These are phyloP conservation scores for Dicranocentrus wangi DNA, from an alignment of 2,888 invertebrate genomes.

Conservation along the genomic window DNA sequence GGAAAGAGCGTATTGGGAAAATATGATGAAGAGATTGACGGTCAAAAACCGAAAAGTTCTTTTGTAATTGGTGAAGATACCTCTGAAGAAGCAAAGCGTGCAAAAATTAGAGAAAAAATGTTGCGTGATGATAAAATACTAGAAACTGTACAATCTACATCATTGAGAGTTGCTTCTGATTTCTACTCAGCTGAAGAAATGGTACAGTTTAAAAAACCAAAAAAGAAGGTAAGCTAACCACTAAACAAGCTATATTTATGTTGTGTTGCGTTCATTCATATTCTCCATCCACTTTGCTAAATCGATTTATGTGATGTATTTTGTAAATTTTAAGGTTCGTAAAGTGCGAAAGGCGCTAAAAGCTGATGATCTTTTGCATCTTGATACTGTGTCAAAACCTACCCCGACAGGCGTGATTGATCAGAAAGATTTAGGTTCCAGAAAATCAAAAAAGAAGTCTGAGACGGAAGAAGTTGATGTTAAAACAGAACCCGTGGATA, in stretches of 20 bases:
- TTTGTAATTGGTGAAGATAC: slow-evolving; percentile 82
- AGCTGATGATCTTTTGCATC: slow-evolving; percentile 82
- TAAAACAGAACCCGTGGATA: slow-evolving; percentile 78
- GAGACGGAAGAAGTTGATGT: slow-evolving; percentile 72
- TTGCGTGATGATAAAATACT: slow-evolving; percentile 79
- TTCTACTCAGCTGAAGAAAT: slow-evolving; percentile 91
- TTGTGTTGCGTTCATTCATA: too few relatives aligned
- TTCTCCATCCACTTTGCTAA: too few relatives aligned
- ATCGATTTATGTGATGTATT: too few relatives aligned
- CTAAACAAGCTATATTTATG: too few relatives aligned
- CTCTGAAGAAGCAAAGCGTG: slow-evolving; percentile 69
- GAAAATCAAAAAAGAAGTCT: slow-evolving; percentile 36
- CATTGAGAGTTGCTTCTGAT: slow-evolving; percentile 86
- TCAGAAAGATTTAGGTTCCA: slow-evolving; percentile 60
- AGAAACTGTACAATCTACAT: slow-evolving; percentile 83
- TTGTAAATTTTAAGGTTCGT: slow-evolving; percentile 75
- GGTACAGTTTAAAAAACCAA: slow-evolving; percentile 89
- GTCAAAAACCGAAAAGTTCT: slow-evolving; percentile 78
- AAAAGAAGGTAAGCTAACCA: slow-evolving; percentile 80
- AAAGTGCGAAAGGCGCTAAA: slow-evolving; percentile 82
- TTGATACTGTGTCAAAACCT: slow-evolving; percentile 65
- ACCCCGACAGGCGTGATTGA: slow-evolving; percentile 31
- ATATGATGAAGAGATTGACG: slow-evolving; percentile 94
- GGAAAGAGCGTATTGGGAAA: slow-evolving; percentile 85
- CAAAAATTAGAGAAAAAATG: slow-evolving; percentile 76